These are phyloP conservation scores for Gallirallus australis DNA, from an alignment of 2,797 vertebrate genomes.

Conservation along the genomic window DNA sequence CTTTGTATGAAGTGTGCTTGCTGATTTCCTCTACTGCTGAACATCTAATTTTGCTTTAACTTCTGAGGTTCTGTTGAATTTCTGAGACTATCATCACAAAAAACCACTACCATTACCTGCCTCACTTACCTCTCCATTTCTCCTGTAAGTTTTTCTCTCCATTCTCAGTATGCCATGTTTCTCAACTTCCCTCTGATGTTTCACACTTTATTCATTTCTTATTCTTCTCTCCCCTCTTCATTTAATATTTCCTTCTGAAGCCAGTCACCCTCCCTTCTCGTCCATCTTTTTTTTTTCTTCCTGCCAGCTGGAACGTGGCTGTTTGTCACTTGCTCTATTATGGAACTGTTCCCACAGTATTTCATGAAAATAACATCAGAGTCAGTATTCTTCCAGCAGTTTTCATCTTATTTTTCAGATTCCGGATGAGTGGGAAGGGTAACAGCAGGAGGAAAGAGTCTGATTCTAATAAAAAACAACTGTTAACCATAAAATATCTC, in stretches of 20 bases:
- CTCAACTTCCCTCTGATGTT: not conserved
- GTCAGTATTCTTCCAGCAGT: slow-evolving; percentile 53
- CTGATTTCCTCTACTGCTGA: not conserved
- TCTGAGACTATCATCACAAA: not conserved
- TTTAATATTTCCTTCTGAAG: slow-evolving; percentile 3
- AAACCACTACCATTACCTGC: not conserved
- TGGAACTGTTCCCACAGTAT: slow-evolving; percentile 39
- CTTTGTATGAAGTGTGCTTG: not conserved
- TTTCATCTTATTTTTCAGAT: slow-evolving; percentile 56
- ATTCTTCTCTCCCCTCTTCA: not conserved
- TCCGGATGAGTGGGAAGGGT: slow-evolving; percentile 48
- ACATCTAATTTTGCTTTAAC: not conserved
- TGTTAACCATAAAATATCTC: slow-evolving; percentile 25
- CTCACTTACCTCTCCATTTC: not conserved
- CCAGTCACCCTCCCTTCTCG: not conserved
- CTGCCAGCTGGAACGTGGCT: slow-evolving; percentile 28
- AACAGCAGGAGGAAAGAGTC: slow-evolving; percentile 32
- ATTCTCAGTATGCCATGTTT: not conserved
- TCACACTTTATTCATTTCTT: not conserved
- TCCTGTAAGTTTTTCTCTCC: not conserved
- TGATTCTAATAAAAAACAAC: slow-evolving; percentile 35
- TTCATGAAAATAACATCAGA: slow-evolving; percentile 58
- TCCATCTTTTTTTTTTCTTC: not conserved
- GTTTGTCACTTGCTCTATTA: slow-evolving; percentile 51
- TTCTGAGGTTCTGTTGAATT: not conserved